Conservation (phyloP, 2,888 invertebrate species). For the Brachyptera putata region DNA sequence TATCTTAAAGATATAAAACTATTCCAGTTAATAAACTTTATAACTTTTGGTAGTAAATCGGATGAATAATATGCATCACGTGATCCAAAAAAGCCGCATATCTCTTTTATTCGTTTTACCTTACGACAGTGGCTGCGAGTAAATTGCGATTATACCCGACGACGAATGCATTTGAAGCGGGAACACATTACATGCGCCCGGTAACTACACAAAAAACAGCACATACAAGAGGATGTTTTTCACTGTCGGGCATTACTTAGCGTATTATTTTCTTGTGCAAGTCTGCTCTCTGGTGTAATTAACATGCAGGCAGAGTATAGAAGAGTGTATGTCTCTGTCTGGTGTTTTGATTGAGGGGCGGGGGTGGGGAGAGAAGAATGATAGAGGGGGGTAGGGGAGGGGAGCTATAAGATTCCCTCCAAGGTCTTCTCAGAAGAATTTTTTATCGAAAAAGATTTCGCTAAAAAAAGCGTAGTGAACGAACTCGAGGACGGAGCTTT, state of each 20-base stretch:
- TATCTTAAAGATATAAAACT: no score
- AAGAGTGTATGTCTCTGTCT: background rate
- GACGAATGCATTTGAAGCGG: background rate
- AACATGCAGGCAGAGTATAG: conserved; percentile 1
- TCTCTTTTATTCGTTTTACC: no score
- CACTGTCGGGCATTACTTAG: background rate
- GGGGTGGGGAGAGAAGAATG: no score
- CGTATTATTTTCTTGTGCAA: background rate
- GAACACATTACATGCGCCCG: no score
- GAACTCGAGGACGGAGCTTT: background rate
- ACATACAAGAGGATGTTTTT: background rate
- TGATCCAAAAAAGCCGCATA: no score
- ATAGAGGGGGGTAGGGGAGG: background rate
- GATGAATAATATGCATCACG: no score
- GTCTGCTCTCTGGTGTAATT: background rate
- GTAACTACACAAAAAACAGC: background rate
- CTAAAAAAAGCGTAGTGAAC: conserved; percentile 2
- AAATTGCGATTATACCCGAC: no score
- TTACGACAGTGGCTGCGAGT: no score
- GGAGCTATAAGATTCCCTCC: background rate
- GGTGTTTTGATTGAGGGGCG: background rate
- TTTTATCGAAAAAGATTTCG: background rate
- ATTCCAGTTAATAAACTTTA: no score
- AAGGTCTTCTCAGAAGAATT: background rate
- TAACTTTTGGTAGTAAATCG: no score